phyloP scores from a whole-genome alignment of 2,113 vertebrate genomes.

The Galeopterus variegatus region DNA sequence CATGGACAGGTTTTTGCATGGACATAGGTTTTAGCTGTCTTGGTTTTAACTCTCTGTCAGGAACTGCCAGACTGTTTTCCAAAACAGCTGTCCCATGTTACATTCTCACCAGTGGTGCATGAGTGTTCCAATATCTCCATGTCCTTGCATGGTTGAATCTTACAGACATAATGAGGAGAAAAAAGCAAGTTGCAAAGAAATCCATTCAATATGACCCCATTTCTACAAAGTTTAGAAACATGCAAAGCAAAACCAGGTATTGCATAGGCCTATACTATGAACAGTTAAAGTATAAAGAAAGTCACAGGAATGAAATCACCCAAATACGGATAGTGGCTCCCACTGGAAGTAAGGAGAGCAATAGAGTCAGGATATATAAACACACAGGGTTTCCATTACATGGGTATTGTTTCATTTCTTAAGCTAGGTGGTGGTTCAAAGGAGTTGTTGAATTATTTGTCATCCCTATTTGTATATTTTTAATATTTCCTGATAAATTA shows the following conservation, averaged over 20 bases:
- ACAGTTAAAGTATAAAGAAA: not conserved
- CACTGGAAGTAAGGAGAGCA: not conserved
- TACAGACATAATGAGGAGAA: not conserved
- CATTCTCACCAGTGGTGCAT: not conserved
- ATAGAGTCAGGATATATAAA: not conserved
- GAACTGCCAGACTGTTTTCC: not conserved
- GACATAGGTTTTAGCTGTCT: not conserved
- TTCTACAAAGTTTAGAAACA: not conserved
- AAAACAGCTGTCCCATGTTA: not conserved
- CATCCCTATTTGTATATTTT: not conserved
- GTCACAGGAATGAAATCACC: not conserved
- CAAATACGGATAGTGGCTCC: not conserved
- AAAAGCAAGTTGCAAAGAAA: not conserved
- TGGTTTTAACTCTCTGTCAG: not conserved
- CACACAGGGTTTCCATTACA: not conserved
- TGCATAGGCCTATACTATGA: accelerated
- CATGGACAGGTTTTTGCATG: accelerated
- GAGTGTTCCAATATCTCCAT: not conserved
- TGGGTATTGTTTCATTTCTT: not conserved
- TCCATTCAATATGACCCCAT: not conserved
- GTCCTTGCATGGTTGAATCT: not conserved
- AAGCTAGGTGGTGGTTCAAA: not conserved
- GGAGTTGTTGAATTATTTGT: not conserved
- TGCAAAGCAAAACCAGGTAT: too few species aligned
- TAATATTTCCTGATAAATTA: not conserved